Conservation (phyloP, 1,140 invertebrate species). For the Aphis craccivora region DNA sequence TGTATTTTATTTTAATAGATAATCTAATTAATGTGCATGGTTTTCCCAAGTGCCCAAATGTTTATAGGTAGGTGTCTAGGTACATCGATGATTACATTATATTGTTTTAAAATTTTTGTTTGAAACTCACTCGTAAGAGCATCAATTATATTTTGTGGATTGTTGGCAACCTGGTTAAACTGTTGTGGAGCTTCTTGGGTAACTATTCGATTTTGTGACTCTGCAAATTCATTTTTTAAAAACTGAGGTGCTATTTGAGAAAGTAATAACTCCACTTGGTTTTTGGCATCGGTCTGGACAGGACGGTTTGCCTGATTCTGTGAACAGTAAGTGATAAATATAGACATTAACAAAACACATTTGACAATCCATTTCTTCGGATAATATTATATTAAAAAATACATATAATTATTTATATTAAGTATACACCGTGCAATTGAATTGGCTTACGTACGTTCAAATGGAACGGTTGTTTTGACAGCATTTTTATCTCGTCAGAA, state of each 20-base stretch:
- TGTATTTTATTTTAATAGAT: no score
- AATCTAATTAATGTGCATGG: no score
- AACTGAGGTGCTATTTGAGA: background rate
- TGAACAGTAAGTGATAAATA: background rate
- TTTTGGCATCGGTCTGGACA: background rate
- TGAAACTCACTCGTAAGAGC: background rate
- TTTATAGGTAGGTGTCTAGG: no score
- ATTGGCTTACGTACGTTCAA: background rate
- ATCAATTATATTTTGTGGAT: background rate
- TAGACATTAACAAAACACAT: no score
- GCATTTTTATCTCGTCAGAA: background rate
- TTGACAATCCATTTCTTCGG: background rate
- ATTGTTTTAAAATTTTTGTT: background rate
- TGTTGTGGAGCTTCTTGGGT: background rate
- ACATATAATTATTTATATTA: background rate
- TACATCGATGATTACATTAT: no score
- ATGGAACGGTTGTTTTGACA: slow-evolving; percentile 16
- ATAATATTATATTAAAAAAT: background rate
- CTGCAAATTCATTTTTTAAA: background rate
- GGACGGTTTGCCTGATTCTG: background rate
- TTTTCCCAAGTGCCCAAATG: no score
- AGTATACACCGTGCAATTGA: background rate
- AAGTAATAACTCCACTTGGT: background rate
- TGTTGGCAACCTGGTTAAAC: background rate
- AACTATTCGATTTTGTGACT: background rate